Conservation (phyloP, 2,888 invertebrate genomes). For the Watsonalla binaria region DNA sequence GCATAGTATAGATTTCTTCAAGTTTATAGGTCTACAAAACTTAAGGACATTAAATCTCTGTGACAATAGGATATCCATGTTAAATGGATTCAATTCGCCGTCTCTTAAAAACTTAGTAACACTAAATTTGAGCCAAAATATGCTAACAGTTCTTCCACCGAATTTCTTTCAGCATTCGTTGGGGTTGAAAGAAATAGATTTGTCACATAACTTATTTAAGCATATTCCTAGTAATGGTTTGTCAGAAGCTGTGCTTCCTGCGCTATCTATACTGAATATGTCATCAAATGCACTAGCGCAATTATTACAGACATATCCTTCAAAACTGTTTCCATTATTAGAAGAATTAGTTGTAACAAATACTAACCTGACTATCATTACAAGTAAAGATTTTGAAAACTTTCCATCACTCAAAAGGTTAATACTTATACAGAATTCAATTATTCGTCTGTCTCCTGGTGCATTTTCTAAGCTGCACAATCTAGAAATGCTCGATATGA, state of each 20-base stretch:
- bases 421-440: constrained; percentile 84
- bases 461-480: constrained; percentile 88
- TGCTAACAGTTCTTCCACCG: constrained; percentile 85
- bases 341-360: constrained; percentile 88
- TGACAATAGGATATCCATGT: constrained; percentile 85
- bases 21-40: constrained; percentile 85
- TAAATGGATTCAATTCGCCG: constrained; percentile 87
- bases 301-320: constrained; percentile 84
- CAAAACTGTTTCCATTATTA: constrained; percentile 86
- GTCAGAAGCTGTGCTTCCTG: constrained; percentile 85
- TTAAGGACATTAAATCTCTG: constrained; percentile 86
- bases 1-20: constrained; percentile 85
- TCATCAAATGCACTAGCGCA: constrained; percentile 89
- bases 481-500: constrained; percentile 88
- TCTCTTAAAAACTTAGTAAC: constrained; percentile 85
- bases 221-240: constrained; percentile 88
- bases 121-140: constrained; percentile 87
- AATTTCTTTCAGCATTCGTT: constrained; percentile 89
- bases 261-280: constrained; percentile 87
- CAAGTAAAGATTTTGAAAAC: constrained; percentile 90
- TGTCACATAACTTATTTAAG: constrained; percentile 87
- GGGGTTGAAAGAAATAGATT: constrained; percentile 84
- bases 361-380: constrained; percentile 89
- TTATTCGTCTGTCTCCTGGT: constrained; percentile 89
- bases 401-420: constrained; percentile 88